Evolutionary conservation across 2,113 vertebrate species (phyloP), one percentile per base, ranked within the genome.

Genomic region (Pedionomus torquatus): DNA sequence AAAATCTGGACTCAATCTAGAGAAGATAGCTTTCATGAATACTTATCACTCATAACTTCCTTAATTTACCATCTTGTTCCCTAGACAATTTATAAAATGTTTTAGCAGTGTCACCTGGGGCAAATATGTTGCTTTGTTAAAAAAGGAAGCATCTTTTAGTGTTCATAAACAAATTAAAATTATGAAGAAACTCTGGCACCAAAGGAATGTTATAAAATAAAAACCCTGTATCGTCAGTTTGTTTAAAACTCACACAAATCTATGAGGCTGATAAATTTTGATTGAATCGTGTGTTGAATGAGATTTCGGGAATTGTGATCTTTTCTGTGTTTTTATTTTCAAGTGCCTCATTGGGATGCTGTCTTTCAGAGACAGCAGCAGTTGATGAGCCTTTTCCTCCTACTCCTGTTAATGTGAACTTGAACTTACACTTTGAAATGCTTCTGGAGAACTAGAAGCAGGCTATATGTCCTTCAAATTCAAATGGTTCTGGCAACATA

Each of bases 21-120:
- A 95, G 83, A 93, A 35, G 17, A 25, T 68, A 92, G 37, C 76
- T 92, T 93, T 88, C 28, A 92, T 94, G 71, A 96, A 93, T 96
- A 95, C 72, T 85, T 85, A 80, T 85, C 13, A 79, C 68, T 78
- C 54, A 35, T 92, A 11, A 63, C 87, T 87, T 71, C 72, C 51
- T 25, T 84, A 46, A 95, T 93, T 91, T 93, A 76, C n/a, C 75
- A 5, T 69, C 58, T 89, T 75, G 8, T 87, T 93, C 43, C 80
- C 17, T 86, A 85, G 71, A 76, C 87, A 74, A 91, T 69, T 23
- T 11, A 57, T 86, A 89, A 63, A 80, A 49, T 55, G 4, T 87
- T 92, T 92, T 93, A 71, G 21, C 28, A 8, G n/a, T 85, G 60
- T 83, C 41, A 37, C 44, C 54, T 23, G 72, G 41, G 68, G 57